A percentile compares a stretch with the other conserved stretches of the same genome.
Conservation (phyloP, 2,797 vertebrate species). For the Brotula barbata region DNA sequence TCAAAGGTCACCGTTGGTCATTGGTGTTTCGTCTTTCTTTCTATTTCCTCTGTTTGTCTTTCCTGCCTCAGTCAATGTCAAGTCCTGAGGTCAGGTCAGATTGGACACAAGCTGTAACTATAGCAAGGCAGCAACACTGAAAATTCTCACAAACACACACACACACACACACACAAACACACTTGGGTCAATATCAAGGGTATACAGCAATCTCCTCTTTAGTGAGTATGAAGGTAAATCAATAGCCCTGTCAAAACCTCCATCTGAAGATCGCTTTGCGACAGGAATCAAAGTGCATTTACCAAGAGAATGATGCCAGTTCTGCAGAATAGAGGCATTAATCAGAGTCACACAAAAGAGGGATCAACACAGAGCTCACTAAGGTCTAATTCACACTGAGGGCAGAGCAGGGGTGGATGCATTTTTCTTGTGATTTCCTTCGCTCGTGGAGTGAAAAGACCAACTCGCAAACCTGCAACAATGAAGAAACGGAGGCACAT, state of each 20-base stretch:
- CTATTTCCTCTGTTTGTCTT: neutral
- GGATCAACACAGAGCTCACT: neutral
- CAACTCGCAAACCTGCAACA: conserved; percentile 1
- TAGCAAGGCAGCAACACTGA: too few species aligned
- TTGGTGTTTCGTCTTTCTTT: neutral
- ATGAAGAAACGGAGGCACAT: neutral
- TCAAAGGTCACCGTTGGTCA: neutral
- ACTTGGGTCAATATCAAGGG: conserved; percentile 15
- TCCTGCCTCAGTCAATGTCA: too few species aligned
- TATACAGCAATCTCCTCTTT: conserved; percentile 22
- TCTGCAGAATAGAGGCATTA: conserved; percentile 14
- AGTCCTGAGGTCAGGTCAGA: too few species aligned
- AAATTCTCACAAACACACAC: too few species aligned
- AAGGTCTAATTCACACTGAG: conserved; percentile 4
- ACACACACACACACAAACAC: neutral
- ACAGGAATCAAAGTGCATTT: conserved; percentile 33
- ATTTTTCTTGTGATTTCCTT: conserved; percentile 1
- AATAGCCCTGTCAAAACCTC: conserved; percentile 36
- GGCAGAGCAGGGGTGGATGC: neutral
- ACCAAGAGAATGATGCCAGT: neutral
- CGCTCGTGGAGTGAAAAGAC: conserved; percentile 9
- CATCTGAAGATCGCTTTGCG: conserved; percentile 13
- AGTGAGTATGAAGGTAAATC: conserved; percentile 27
- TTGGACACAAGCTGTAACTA: neutral
- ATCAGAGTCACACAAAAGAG: conserved; percentile 18